A percentile compares a stretch with the other conserved stretches of the same genome.
Conservation (phyloP, 2,888 invertebrate species). For the Pheosia tremula region DNA sequence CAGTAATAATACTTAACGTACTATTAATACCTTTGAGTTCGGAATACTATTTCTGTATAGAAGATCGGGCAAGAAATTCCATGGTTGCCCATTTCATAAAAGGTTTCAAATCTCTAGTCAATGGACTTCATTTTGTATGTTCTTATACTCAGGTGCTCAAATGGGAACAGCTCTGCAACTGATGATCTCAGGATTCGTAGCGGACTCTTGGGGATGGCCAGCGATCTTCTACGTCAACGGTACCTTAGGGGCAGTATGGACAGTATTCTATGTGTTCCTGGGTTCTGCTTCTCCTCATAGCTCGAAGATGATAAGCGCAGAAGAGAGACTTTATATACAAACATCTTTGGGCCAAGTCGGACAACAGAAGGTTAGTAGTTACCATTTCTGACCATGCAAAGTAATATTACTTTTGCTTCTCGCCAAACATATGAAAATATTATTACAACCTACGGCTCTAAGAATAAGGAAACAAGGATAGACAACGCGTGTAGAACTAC, state of each 20-base stretch:
- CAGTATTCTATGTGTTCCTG: conserved; percentile 82
- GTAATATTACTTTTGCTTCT: too few species aligned
- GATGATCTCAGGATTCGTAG: conserved; percentile 88
- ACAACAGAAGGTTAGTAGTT: conserved; percentile 58
- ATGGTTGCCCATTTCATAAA: too few species aligned
- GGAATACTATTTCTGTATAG: too few species aligned
- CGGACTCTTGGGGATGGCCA: conserved; percentile 89
- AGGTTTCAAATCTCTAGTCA: too few species aligned
- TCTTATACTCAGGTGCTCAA: conserved; percentile 86
- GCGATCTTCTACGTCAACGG: conserved; percentile 91
- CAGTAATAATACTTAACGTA: too few species aligned
- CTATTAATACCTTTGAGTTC: too few species aligned
- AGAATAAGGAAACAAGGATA: too few species aligned
- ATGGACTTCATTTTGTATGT: conserved; percentile 7
- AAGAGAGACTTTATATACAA: conserved; percentile 89
- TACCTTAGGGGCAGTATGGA: conserved; percentile 85
- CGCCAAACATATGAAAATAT: too few species aligned
- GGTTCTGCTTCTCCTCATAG: conserved; percentile 88
- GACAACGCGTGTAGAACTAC: too few species aligned
- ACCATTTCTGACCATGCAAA: background rate
- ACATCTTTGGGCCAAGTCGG: conserved; percentile 71
- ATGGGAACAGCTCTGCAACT: conserved; percentile 91
- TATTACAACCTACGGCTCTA: too few species aligned
- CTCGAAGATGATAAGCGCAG: conserved; percentile 83
- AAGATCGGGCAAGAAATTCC: too few species aligned